A percentile compares a stretch with the other conserved stretches of the same genome.
Evolutionary conservation across 1,140 invertebrate genomes (phyloP).

Genomic region (Carcinoscorpius rotundicauda): DNA sequence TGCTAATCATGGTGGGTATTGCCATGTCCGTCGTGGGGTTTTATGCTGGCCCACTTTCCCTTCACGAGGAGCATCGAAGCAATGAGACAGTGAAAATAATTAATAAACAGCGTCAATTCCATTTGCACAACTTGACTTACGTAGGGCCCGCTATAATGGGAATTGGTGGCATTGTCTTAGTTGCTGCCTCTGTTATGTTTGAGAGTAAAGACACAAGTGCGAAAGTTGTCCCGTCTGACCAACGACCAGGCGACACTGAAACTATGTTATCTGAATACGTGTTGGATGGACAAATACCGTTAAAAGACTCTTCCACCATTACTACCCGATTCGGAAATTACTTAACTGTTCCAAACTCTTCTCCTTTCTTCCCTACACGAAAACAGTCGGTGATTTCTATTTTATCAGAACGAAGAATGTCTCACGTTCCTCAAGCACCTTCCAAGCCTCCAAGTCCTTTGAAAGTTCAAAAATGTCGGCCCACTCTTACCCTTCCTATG

Average conservation of each 20-base stretch:
- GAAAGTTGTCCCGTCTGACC: slow-evolving; percentile 1
- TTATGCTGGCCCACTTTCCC: slow-evolving; percentile 55
- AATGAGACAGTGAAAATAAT: slow-evolving; percentile 51
- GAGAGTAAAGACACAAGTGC: slow-evolving; percentile 40
- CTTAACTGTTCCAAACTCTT: slow-evolving; percentile 7
- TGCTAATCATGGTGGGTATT: slow-evolving; percentile 69
- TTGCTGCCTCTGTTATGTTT: slow-evolving; percentile 86
- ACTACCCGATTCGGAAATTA: slow-evolving; percentile 10
- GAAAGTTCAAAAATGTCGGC: slow-evolving; percentile 5
- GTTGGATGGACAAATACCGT: slow-evolving; percentile 6
- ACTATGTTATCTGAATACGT: slow-evolving; percentile 8
- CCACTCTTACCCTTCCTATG: slow-evolving; percentile 6
- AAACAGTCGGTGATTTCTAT: slow-evolving; percentile 1
- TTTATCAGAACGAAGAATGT: slow-evolving; percentile 2
- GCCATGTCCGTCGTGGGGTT: slow-evolving; percentile 74
- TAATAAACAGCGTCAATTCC: slow-evolving; percentile 27
- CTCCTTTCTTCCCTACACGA: not conserved
- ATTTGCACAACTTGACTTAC: slow-evolving; percentile 79
- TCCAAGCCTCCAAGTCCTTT: not conserved
- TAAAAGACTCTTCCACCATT: slow-evolving; percentile 6
- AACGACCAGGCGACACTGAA: slow-evolving; percentile 8
- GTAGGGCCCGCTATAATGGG: slow-evolving; percentile 88
- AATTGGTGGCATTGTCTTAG: slow-evolving; percentile 81
- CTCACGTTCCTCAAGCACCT: not conserved
- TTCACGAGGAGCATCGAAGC: slow-evolving; percentile 54